Base-by-base conservation (phyloP, 2,797 vertebrate species). In the Parotocinclus haroldoi region DNA sequence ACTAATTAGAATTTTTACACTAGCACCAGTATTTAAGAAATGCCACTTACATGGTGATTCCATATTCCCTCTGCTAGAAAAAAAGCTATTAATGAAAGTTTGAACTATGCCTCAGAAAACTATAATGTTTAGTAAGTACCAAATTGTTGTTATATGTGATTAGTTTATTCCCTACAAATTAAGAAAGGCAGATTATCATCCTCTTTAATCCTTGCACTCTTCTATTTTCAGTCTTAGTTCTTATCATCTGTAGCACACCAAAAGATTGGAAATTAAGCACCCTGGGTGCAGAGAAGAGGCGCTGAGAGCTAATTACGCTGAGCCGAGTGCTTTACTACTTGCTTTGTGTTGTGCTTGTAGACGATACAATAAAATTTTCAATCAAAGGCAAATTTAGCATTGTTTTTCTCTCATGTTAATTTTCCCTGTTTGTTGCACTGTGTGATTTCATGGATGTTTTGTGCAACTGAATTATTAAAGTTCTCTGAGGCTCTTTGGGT, bases 241-340 rank as follows among this genome's bases (percentile, higher is more conserved):
- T 69, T 74, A 44, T 73, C 63, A 9, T 57, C 59, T 50, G 46
- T 69, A 68, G 56, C 44, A 57, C 64, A 68, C 71, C 42, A 63
- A 69, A 46, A 57, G 45, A 69, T 62, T 45, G 51, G 60, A 78
- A 80, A 69, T 75, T 54, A 63, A 12, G 63, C 60, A 12, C 64
- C 75, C 63, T 51, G 37, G 63, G 60, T 64, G 64, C 68, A 40
- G 55, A 58, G 39, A 57, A 69, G 60, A 18, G 45, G 59, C 58
- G 59, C 68, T 8, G 57, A 52, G 40, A 75, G 73, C 73, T 80
- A 78, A 80, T 77, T 78, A 71, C 73, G 61, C 60, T 45, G 36
- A 57, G 19, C 40, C 7, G 13, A 64, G 40, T 11, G 55, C 61
- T 61, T 57, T 66, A 57, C 61, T 73, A 19, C 64, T 59, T 9